phyloP scores from a whole-genome alignment of 2,888 invertebrate genomes.

The Elaeidobius kamerunicus region DNA sequence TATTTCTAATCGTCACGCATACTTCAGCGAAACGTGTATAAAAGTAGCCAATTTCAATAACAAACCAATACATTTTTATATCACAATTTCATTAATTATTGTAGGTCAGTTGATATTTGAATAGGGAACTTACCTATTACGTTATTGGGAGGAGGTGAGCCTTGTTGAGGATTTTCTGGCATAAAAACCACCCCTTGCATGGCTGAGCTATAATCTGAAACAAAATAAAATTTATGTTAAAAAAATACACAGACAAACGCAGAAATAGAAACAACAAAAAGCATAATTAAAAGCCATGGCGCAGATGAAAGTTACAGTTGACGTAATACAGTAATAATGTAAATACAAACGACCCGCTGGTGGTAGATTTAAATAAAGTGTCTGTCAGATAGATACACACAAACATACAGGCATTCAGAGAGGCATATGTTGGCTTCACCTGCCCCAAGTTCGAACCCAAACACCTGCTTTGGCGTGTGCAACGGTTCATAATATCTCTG shows the following conservation, averaged over 20 bases:
- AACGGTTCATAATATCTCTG: conserved; percentile 20
- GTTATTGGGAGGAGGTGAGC: conserved; percentile 45
- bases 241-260: neutral
- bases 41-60: too few species aligned
- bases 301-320: conserved; percentile 23
- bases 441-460: conserved; percentile 13
- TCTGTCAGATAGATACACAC: conserved; percentile 18
- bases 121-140: conserved; percentile 41
- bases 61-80: too few species aligned
- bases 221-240: conserved; percentile 31
- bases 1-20: too few species aligned
- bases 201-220: conserved; percentile 47
- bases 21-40: too few species aligned
- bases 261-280: neutral
- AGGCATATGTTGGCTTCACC: conserved; percentile 26
- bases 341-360: conserved; percentile 9
- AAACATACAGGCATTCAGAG: too few species aligned
- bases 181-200: conserved; percentile 50
- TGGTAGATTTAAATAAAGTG: conserved; percentile 23
- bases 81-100: conserved; percentile 6
- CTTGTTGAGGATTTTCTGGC: conserved; percentile 47
- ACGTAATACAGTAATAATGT: conserved; percentile 18
- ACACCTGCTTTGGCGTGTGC: conserved; percentile 26
- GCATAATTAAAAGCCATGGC: neutral
- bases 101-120: neutral